Evolutionary conservation across 1,140 invertebrate species (phyloP).

Genomic region (Cylas formicarius): DNA sequence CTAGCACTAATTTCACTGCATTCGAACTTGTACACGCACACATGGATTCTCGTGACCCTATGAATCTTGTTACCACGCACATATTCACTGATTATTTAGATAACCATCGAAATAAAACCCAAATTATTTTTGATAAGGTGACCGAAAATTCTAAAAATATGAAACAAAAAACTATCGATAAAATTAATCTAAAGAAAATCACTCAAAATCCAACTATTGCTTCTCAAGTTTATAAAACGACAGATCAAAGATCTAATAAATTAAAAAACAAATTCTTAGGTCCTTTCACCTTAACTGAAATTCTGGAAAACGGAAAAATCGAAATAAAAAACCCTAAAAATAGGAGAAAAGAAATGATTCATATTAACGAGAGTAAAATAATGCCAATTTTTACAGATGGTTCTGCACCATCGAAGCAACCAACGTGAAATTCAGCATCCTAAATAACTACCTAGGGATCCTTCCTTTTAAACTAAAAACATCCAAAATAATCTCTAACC

Average conservation of each 20-base stretch:
- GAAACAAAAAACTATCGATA: too few relatives aligned
- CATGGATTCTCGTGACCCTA: conserved; percentile 14
- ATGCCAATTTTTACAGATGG: conserved; percentile 4
- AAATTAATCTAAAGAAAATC: too few relatives aligned
- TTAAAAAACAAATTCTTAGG: too few relatives aligned
- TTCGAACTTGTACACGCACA: conserved; percentile 24
- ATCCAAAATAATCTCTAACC: too few relatives aligned
- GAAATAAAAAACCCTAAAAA: conserved; percentile 8
- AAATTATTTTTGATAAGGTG: background rate
- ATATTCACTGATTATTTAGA: conserved; percentile 8
- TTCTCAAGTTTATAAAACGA: conserved; percentile 10
- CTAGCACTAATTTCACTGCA: conserved; percentile 15
- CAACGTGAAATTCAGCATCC: conserved; percentile 2
- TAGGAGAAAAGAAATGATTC: background rate
- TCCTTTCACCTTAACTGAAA: too few relatives aligned
- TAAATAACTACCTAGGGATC: conserved; percentile 4
- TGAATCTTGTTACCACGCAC: conserved; percentile 8
- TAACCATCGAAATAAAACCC: too few relatives aligned
- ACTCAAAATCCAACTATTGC: too few relatives aligned
- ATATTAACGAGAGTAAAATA: conserved; percentile 4
- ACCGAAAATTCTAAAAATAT: too few relatives aligned
- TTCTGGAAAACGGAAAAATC: background rate
- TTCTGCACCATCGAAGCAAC: conserved; percentile 6
- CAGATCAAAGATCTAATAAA: too few relatives aligned
- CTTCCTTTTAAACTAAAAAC: too few relatives aligned